Conservation (phyloP, 2,797 vertebrate species). For the Coracias cyanogaster region DNA sequence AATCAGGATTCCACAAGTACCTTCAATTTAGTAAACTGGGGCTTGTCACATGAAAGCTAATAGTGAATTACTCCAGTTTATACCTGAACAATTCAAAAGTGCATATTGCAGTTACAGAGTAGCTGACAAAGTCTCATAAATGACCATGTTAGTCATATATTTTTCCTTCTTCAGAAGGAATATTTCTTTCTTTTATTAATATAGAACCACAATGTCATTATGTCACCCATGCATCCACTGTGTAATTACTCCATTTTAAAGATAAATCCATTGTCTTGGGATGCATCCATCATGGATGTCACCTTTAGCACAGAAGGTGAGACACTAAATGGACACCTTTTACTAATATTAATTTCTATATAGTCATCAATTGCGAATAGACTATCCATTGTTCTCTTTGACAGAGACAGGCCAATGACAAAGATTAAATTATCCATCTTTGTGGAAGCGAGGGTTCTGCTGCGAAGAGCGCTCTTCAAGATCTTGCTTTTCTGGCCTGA, state of each 20-base stretch:
- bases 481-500: slow-evolving; percentile 38
- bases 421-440: slow-evolving; percentile 85
- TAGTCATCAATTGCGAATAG: slow-evolving; percentile 89
- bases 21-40: background rate
- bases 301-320: slow-evolving; percentile 86
- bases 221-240: slow-evolving; percentile 88
- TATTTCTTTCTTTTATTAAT: slow-evolving; percentile 84
- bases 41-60: background rate
- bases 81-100: background rate
- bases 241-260: slow-evolving; percentile 95
- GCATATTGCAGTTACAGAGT: slow-evolving; percentile 32
- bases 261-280: slow-evolving; percentile 90
- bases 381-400: slow-evolving; percentile 89
- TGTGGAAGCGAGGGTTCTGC: slow-evolving; percentile 66
- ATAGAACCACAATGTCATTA: slow-evolving; percentile 86
- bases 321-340: slow-evolving; percentile 90
- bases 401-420: slow-evolving; percentile 89
- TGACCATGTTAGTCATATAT: slow-evolving; percentile 49
- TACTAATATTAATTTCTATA: slow-evolving; percentile 91
- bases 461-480: background rate
- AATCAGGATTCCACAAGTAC: background rate
- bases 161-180: slow-evolving; percentile 47
- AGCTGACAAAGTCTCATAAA: slow-evolving; percentile 48
- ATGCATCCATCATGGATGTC: slow-evolving; percentile 93
- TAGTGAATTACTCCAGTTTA: background rate